Base-by-base conservation (phyloP, 2,888 invertebrate species). In the Limnephilus lunatus region DNA sequence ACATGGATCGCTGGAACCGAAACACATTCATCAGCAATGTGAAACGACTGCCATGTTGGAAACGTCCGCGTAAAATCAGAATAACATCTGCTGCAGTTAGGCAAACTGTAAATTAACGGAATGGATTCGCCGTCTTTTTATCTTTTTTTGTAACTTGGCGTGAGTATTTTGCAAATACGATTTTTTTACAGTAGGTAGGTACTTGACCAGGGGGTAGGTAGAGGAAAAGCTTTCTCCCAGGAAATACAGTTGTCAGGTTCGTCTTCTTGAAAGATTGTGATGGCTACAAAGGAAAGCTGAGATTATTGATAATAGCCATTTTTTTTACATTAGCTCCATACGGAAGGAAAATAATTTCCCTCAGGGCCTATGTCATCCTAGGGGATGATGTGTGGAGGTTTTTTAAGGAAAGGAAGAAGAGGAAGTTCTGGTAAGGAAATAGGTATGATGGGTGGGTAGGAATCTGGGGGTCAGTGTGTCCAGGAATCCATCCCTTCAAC, bases 21-120 rank as follows among this genome's bases (percentile, higher is more conserved):
- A 86, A 86, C 30, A 3, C 86, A 86, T 86, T 86, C 15, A 53
- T 86, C 86, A 86, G 86, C 53, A 48, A 86, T 53, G 31, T 53
- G 86, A 86, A 48, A 48, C 86, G 30, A 44, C n/a, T 44, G 83
- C 35, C 83, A 35, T 83, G 35, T 35, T 83, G 83, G 35, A 83
- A 83, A 83, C 3, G 35, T 83, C 83, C 68, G 68, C 68, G 68
- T 68, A 68, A 68, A 68, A 68, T 68, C 68, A 68, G 68, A 68
- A 25, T 68, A 68, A 68, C 68, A 68, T 68, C 25, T 68, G 68
- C 68, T 68, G 68, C 25, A 68, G 68, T 68, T 68, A 68, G 68
- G 68, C 25, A 68, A 68, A 68, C 25, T 25, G 68, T 68, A 68
- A 68, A 68, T 68, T 68, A 25, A 68, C 68, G 19, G 68, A 68